Evolutionary conservation across 1,140 invertebrate genomes (phyloP).

Genomic region (Achatina immaculata): DNA sequence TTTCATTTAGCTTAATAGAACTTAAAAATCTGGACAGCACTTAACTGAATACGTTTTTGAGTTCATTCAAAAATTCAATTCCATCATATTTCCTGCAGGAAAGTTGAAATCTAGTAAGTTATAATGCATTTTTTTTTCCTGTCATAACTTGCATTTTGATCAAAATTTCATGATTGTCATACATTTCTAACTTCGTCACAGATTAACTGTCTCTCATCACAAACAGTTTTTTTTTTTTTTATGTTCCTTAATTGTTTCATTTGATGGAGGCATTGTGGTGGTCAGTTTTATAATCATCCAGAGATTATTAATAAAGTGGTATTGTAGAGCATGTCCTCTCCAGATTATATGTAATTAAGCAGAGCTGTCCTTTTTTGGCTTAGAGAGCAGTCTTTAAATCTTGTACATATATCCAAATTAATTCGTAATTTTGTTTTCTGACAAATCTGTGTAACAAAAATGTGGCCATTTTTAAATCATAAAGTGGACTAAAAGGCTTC

Average conservation of each 20-base stretch:
- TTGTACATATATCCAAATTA: too few relatives aligned
- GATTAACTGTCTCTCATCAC: not conserved
- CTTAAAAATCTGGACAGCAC: not conserved
- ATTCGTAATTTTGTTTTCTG: too few relatives aligned
- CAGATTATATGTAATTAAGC: too few relatives aligned
- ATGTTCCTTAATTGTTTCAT: not conserved
- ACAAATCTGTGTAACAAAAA: too few relatives aligned
- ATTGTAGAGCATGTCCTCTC: not conserved
- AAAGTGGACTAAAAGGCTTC: too few relatives aligned
- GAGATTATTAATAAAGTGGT: not conserved
- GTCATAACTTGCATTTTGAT: constrained; percentile 17
- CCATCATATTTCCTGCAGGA: constrained; percentile 43
- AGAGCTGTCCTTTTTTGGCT: too few relatives aligned
- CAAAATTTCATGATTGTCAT: not conserved
- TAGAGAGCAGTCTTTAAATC: too few relatives aligned
- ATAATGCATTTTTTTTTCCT: too few relatives aligned
- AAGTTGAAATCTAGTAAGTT: constrained; percentile 58
- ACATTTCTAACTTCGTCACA: constrained; percentile 21
- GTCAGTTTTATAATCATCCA: not conserved
- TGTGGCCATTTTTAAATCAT: too few relatives aligned
- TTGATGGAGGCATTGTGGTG: not conserved
- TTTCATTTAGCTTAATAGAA: not conserved
- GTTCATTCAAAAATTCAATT: not conserved
- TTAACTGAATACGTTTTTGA: not conserved
- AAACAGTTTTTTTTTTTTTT: not conserved